Base-by-base conservation (phyloP, 2,888 invertebrate genomes). In the Operophtera brumata region DNA sequence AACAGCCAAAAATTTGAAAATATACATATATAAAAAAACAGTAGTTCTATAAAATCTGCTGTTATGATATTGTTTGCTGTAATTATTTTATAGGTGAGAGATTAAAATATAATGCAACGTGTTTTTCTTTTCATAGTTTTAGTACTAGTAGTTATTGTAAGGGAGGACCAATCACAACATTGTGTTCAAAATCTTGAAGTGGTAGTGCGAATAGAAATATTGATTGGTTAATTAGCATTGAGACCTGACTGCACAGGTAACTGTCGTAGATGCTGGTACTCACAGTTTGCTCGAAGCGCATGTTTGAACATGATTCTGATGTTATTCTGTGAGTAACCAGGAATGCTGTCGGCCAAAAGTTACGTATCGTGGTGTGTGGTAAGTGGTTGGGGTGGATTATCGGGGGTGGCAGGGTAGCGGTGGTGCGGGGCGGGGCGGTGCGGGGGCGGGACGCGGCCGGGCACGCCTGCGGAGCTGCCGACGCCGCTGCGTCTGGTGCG, bases 401-500 rank as follows among this genome's bases (percentile, higher is more conserved):
- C 54, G 59, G 65, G 67, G 66, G 61, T 57, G 66, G 47, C 58
- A 50, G 56, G 59, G 62, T 54, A 64, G 63, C 58, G 61, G 67
- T 41, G 65, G 67, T 64, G 67, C 66, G 68, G 65, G 58, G 71
- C 66, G 68, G 66, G 60, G 67, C 66, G 59, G 59, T 26, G 30
- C 43, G 34, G 44, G 39, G 43, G 65, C 57, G 66, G 55, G 52
- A 37, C 65, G 63, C 62, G 61, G 60, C 61, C 59, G 61, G 67
- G 68, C 62, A 63, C 64, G 69, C 61, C 65, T 59, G 69, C 67
- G 62, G 65, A 62, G 57, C 66, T 62, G 69, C 61, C 77, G 83
- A 74, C 79, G 84, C 80, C 82, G 78, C 76, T 75, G 83, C 80
- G 82, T 79, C 82, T 78, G 80, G 80, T 76, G 67, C 63, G 65